phyloP scores from a whole-genome alignment of 2,888 invertebrate genomes.

The Orthosia gracilis region DNA sequence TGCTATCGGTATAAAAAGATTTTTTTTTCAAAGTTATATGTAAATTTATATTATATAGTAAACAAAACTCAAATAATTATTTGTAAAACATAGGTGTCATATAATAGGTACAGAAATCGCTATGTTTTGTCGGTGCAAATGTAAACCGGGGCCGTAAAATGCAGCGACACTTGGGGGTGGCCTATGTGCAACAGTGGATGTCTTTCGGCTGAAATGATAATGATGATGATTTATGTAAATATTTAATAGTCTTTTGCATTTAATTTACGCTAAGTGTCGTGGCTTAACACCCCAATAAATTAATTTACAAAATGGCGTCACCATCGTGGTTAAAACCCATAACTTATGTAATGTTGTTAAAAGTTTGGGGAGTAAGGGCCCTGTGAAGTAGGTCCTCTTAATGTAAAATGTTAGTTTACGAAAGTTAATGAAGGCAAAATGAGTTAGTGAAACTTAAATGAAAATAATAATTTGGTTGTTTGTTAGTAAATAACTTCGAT shows the following conservation, averaged over 20 bases:
- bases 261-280: not conserved
- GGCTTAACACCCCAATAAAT: slow-evolving; percentile 10
- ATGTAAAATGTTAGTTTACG: slow-evolving; percentile 23
- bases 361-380: slow-evolving; percentile 2
- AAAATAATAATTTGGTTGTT: slow-evolving; percentile 3
- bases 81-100: too few species aligned
- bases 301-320: slow-evolving; percentile 14
- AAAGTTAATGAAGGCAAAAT: slow-evolving; percentile 11
- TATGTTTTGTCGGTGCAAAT: too few species aligned
- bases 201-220: too few species aligned
- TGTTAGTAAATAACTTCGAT: not conserved
- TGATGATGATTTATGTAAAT: slow-evolving; percentile 4
- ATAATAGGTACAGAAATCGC: too few species aligned
- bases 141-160: too few species aligned
- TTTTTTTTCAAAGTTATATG: too few species aligned
- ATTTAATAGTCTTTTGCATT: not conserved
- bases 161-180: too few species aligned
- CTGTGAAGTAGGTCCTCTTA: not conserved
- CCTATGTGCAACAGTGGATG: too few species aligned
- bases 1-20: too few species aligned
- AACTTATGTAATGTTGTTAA: slow-evolving; percentile 23
- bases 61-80: too few species aligned
- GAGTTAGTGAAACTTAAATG: slow-evolving; percentile 15
- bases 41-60: too few species aligned
- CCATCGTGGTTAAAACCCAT: slow-evolving; percentile 10